A percentile compares a stretch with the other conserved stretches of the same genome.
phyloP scores from a whole-genome alignment of 2,888 invertebrate species.

The Pandemis heparana region DNA sequence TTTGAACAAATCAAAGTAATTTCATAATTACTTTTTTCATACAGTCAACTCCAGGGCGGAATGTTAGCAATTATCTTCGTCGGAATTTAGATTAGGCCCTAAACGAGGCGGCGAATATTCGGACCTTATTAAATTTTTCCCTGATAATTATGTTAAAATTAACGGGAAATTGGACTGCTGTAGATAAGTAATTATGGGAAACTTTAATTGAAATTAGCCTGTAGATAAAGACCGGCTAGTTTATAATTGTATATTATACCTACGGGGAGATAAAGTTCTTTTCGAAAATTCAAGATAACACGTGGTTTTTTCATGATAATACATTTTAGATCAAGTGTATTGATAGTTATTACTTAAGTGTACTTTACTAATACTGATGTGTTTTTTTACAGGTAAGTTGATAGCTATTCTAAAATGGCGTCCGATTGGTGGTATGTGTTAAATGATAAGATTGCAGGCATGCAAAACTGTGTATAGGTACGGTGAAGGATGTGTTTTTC shows the following conservation, averaged over 20 bases:
- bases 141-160: slow-evolving; percentile 42
- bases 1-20: not conserved
- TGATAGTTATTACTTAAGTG: too few species aligned
- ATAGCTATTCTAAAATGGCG: not conserved
- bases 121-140: slow-evolving; percentile 41
- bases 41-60: slow-evolving; percentile 22
- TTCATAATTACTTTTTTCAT: slow-evolving; percentile 22
- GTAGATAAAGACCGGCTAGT: slow-evolving; percentile 15
- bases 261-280: not conserved
- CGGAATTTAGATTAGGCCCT: slow-evolving; percentile 39
- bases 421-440: not conserved
- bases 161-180: slow-evolving; percentile 20
- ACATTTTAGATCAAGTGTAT: too few species aligned
- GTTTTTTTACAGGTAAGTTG: slow-evolving; percentile 33
- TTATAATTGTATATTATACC: slow-evolving; percentile 6
- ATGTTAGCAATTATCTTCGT: slow-evolving; percentile 39
- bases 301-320: too few species aligned
- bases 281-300: not conserved
- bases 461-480: too few species aligned
- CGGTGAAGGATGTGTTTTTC: too few species aligned
- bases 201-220: slow-evolving; percentile 36
- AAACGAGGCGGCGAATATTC: slow-evolving; percentile 23
- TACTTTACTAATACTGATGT: not conserved
- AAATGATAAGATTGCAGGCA: too few species aligned
- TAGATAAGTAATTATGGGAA: slow-evolving; percentile 38